These are phyloP conservation scores for Tragopan temminckii DNA, from an alignment of 2,797 vertebrate species.

Conservation along the genomic window DNA sequence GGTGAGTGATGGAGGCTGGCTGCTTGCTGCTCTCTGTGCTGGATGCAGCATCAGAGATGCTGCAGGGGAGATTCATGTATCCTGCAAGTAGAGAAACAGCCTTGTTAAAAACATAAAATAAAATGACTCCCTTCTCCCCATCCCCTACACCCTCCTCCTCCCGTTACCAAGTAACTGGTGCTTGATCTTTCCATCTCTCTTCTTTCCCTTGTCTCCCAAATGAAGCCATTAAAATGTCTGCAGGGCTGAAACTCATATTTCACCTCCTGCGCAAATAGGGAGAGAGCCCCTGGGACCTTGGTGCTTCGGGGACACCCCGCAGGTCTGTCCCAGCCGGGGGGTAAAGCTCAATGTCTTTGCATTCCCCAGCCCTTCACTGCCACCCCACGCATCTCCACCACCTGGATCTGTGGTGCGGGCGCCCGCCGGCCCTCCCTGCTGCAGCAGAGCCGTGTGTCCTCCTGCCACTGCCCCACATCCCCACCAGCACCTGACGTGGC, in stretches of 20 bases:
- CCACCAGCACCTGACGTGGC: neutral
- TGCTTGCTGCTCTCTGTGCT: neutral
- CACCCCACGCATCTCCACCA: neutral
- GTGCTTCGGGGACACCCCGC: neutral
- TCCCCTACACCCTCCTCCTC: constrained; percentile 10
- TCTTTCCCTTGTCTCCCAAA: constrained; percentile 50
- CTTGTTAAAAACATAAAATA: neutral
- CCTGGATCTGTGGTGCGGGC: neutral
- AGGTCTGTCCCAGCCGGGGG: neutral
- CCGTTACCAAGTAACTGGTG: constrained; percentile 69
- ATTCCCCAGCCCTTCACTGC: neutral
- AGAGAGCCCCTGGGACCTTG: neutral
- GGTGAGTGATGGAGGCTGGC: neutral
- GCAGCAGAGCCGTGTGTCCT: constrained; percentile 62
- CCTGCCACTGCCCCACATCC: constrained; percentile 60
- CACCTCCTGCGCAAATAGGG: constrained; percentile 1
- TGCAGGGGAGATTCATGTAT: neutral
- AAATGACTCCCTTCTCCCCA: neutral
- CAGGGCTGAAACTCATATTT: constrained; percentile 41
- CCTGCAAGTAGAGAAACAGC: neutral
- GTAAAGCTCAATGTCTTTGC: neutral
- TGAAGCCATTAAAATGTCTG: constrained; percentile 61
- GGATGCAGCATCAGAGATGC: neutral
- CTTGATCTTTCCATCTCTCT: constrained; percentile 59
- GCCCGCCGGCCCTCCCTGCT: constrained; percentile 76